These are phyloP conservation scores for Gymnocypris eckloni DNA, from an alignment of 2,797 vertebrate species.

Conservation along the genomic window DNA sequence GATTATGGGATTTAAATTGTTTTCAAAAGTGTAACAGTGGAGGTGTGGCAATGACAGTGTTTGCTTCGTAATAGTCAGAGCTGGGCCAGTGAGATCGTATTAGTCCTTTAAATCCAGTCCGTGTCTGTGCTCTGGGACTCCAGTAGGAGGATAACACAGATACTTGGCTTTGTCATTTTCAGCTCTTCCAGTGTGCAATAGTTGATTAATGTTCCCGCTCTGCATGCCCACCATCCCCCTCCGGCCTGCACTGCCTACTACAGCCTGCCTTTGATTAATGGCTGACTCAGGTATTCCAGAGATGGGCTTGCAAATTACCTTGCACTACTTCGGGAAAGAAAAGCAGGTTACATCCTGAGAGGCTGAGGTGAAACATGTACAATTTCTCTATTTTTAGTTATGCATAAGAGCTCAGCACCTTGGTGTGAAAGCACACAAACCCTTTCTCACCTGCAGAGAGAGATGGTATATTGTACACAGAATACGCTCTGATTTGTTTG, in stretches of 20 bases:
- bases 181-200: slow-evolving; percentile 60
- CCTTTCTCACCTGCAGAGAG: background rate
- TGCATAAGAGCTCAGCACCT: background rate
- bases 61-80: slow-evolving; percentile 16
- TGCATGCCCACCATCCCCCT: slow-evolving; percentile 40
- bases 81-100: slow-evolving; percentile 35
- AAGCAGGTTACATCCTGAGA: slow-evolving; percentile 51
- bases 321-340: slow-evolving; percentile 26
- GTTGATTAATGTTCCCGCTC: slow-evolving; percentile 74
- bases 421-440: background rate
- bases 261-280: slow-evolving; percentile 50
- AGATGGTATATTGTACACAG: background rate
- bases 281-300: slow-evolving; percentile 45
- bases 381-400: slow-evolving; percentile 53
- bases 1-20: slow-evolving; percentile 73
- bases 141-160: slow-evolving; percentile 57
- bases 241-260: slow-evolving; percentile 21
- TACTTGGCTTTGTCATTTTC: slow-evolving; percentile 65
- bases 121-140: slow-evolving; percentile 56
- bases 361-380: slow-evolving; percentile 49
- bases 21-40: slow-evolving; percentile 60
- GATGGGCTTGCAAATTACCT: slow-evolving; percentile 40
- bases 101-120: slow-evolving; percentile 62
- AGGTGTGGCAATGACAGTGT: slow-evolving; percentile 50
- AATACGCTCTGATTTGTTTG: slow-evolving; percentile 7